Conservation (phyloP, 2,113 vertebrate genomes). For the Eonycteris spelaea region DNA sequence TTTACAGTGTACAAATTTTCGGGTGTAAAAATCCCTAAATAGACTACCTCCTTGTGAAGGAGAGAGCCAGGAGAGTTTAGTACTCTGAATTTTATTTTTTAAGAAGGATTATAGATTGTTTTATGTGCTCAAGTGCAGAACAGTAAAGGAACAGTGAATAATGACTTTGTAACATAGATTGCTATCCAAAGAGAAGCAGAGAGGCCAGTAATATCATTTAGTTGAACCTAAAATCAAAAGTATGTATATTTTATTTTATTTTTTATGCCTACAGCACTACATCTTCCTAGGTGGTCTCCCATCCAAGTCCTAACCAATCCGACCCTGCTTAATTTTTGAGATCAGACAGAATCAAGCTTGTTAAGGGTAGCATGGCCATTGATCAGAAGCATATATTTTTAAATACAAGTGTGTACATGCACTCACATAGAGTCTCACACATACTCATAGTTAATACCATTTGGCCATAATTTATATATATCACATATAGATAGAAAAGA, state of each 20-base stretch:
- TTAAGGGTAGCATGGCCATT: too few species aligned
- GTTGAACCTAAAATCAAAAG: slow-evolving; percentile 28
- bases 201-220: slow-evolving; percentile 30
- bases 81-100: background rate
- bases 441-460: background rate
- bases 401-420: background rate
- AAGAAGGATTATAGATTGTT: background rate
- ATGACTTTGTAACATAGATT: background rate
- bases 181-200: slow-evolving; percentile 6
- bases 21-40: background rate
- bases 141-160: background rate
- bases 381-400: background rate
- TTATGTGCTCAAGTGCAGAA: background rate
- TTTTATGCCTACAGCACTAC: too few species aligned
- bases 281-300: too few species aligned
- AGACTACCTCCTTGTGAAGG: background rate
- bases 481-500: background rate
- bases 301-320: too few species aligned
- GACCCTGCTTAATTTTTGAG: too few species aligned
- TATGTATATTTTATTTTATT: too few species aligned
- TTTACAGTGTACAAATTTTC: background rate
- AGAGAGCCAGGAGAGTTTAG: background rate
- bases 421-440: background rate
- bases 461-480: background rate
- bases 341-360: too few species aligned